phyloP scores from a whole-genome alignment of 2,888 invertebrate genomes.

The Tipula vernalis region DNA sequence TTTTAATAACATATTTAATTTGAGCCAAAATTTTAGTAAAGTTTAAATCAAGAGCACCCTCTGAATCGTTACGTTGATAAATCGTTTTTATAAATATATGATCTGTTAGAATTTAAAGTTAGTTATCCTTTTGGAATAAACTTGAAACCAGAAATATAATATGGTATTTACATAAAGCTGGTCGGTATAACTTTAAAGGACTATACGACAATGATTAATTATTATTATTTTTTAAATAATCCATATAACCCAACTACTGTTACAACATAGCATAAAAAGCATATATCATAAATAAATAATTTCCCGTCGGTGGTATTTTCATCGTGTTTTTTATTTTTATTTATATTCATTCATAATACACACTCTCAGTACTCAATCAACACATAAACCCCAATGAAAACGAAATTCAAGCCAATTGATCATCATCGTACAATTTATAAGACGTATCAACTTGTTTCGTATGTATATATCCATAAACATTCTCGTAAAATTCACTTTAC shows the following conservation, averaged over 20 bases:
- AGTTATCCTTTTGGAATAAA: too few species aligned
- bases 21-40: too few species aligned
- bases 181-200: too few species aligned
- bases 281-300: neutral
- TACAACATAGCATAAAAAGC: neutral
- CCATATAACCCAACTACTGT: neutral
- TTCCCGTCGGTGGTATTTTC: neutral
- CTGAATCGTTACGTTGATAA: too few species aligned
- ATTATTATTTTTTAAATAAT: neutral
- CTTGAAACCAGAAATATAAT: too few species aligned
- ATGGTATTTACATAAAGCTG: too few species aligned
- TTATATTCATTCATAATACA: neutral
- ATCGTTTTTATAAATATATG: too few species aligned
- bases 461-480: neutral
- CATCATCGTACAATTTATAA: neutral
- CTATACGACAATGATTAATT: too few species aligned
- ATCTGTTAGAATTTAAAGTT: too few species aligned
- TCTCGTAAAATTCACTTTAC: neutral
- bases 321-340: neutral
- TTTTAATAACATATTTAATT: too few species aligned
- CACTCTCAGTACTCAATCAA: neutral
- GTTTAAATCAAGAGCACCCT: too few species aligned
- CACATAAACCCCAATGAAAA: neutral
- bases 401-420: neutral
- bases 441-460: neutral